Evolutionary conservation across 2,113 vertebrate species (phyloP), one percentile per base, ranked within the genome.

Genomic region (Phalacrocorax brasilianus): DNA sequence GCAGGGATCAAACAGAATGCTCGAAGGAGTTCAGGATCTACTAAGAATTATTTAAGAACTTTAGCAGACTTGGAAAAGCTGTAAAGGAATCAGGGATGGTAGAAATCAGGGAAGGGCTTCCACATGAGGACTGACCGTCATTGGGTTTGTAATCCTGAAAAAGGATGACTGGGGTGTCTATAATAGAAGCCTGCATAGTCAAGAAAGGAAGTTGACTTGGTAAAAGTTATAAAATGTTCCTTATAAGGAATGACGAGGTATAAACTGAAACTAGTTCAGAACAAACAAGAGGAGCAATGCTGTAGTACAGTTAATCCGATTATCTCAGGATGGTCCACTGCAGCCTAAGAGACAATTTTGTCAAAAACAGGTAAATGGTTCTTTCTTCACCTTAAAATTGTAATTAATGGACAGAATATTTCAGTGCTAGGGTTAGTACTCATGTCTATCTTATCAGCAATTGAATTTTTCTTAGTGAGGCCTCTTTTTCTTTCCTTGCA

Each of bases 81-180:
- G 4, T 59, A 75, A 86, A 72, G 12, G 33, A 63, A 9, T 38
- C 3, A 89, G 27, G 5, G 18, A 14, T 12, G 18, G 23, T 9
- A 82, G 52, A 78, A 89, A 94, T 35, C 19, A 50, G 38, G 22
- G 17, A 88, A 45, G 15, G 18, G 14, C 30, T 88, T 91, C 27
- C 20, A 20, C 0, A 0, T 33, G 11, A 85, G 52, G 32, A 45
- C 35, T 72, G 58, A 63, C 8, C 24, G 6, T 24, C 6, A 0
- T 0, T 28, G 20, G 4, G 11, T 68, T 53, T 87, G 24, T 32
- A 86, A 80, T 62, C 20, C 58, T 70, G 72, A 91, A 66, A 95
- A 94, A 76, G 9, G 11, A 12, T 22, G 38, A 40, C 22, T 50
- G 6, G 47, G 38, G 22, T 17, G 8, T 21, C 38, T 40, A 14